Evolutionary conservation across 1,140 invertebrate genomes (phyloP), one percentile per base, ranked within the genome.

Genomic region (Akabosia matsudoensis): DNA sequence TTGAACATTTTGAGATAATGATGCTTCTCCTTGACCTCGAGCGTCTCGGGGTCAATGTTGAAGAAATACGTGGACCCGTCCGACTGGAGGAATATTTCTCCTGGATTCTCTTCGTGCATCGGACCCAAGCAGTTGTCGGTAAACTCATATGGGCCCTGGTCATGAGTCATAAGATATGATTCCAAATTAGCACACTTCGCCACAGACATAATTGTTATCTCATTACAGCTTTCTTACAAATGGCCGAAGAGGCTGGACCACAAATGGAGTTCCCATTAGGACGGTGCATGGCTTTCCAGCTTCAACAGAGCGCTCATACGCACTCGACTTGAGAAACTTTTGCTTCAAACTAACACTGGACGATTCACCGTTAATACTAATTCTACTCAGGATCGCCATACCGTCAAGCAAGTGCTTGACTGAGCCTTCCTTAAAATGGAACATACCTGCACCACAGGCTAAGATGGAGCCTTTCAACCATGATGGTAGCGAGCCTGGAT

Each of bases 1-100:
- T 28, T 28, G 37, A 72, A 72, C 33, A 45, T 72, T 72, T 72
- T 72, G 33, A 45, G 70, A 72, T 51, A 45, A 51, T 72, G 33
- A 72, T 45, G n/a, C 24, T 72, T 34, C 26, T 51, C 70, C 10
- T 30, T 51, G 1, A 28, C 4, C 2, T 34, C 33, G 2, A 72
- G 70, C 4, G 33, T 72, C 18, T 72, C 26, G 14, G 33, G 70
- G 26, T 72, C 37, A 72, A 72, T 72, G 2, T 3, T 22, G 33
- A 45, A 72, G 24, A 72, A 45, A 14, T 31, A 67, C 22, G 70
- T 72, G 1, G 70, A 51, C 3, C 70, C 70, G 45, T 72, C 70
- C 24, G 70, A 34, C 34, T 45, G 33, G 14, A 72, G 33, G 34
- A 45, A 72, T 4, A 72, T 37, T 67, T 67, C 61, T 7, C 70